Percentiles rank a stretch among this genome's conserved stretches.
phyloP scores from a whole-genome alignment of 2,888 invertebrate genomes.

The Heteromyza rotundicornis region DNA sequence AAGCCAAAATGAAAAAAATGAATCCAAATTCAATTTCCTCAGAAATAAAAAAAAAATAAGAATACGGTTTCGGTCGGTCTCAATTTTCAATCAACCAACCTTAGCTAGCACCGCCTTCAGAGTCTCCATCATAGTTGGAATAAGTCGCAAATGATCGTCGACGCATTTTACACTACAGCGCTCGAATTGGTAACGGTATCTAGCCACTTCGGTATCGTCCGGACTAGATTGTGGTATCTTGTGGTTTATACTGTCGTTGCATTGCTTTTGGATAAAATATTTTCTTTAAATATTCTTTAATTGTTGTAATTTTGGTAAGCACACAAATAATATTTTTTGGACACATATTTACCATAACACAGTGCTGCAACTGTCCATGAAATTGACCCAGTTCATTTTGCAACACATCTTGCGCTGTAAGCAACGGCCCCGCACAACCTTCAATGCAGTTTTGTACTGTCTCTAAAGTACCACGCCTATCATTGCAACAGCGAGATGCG shows the following conservation, averaged over 20 bases:
- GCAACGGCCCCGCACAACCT: slow-evolving; percentile 48
- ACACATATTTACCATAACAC: slow-evolving; percentile 42
- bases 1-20: too few species aligned
- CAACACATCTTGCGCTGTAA: slow-evolving; percentile 52
- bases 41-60: too few species aligned
- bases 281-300: too few species aligned
- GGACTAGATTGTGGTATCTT: slow-evolving; percentile 40
- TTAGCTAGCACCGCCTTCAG: slow-evolving; percentile 48
- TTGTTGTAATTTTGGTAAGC: too few species aligned
- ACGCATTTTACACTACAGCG: slow-evolving; percentile 48
- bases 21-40: too few species aligned
- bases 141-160: slow-evolving; percentile 48
- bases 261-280: too few species aligned
- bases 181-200: slow-evolving; percentile 49
- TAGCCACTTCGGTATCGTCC: slow-evolving; percentile 39
- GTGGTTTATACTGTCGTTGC: slow-evolving; percentile 42
- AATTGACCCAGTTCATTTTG: slow-evolving; percentile 52
- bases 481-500: slow-evolving; percentile 48
- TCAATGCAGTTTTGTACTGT: slow-evolving; percentile 53
- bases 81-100: too few species aligned
- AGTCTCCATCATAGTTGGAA: slow-evolving; percentile 48
- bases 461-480: slow-evolving; percentile 45
- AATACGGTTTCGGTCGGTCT: too few species aligned
- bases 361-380: slow-evolving; percentile 46
- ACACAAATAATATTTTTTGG: too few species aligned